Base-by-base conservation (phyloP, 2,113 vertebrate species). In the Crotalus helleri region DNA sequence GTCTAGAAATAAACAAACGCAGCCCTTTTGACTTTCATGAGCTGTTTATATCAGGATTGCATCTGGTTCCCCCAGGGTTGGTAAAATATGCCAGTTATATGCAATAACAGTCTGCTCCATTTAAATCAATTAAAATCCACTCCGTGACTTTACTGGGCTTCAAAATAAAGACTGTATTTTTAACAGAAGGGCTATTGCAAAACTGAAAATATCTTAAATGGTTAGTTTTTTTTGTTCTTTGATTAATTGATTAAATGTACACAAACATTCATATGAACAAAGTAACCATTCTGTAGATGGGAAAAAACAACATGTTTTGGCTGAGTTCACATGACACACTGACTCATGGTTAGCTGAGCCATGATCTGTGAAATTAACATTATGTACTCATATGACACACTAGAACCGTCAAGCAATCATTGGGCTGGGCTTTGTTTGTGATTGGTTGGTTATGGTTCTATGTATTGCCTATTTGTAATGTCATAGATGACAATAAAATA, bases 61-160 rank as follows among this genome's bases (percentile, higher is more conserved):
- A 59, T 90, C 24, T 90, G 58, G 51, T 81, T 86, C 93, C 69
- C 87, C 54, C 44, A 44, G 44, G 87, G 69, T 90, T 92, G 53
- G 57, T 93, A 90, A 55, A 85, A 87, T 13, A 55, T 21, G 53
- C 55, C 91, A 51, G 15, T 90, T 87, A 64, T 89, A 93, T 90
- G 85, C 91, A 92, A 55, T 90, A 87, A 89, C 87, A 91, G 85
- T 89, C 64, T 93, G 87, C 23, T 89, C 58, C 92, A 93, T 89
- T 93, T 91, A 92, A 92, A 92, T 89, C 57, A 92, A 93, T 93
- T 93, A 93, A 81, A 69, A 61, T 90, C 49, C 61, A 19, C 55
- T 89, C 91, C 85, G 54, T 55, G 57, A 58, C 74, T 93, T 92
- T 49, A 54, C 10, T 85, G 81, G 58, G 53, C 7, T 88, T 64